A percentile compares a stretch with the other conserved stretches of the same genome.
Conservation (phyloP, 2,113 vertebrate genomes). For the Scatophagus argus region DNA sequence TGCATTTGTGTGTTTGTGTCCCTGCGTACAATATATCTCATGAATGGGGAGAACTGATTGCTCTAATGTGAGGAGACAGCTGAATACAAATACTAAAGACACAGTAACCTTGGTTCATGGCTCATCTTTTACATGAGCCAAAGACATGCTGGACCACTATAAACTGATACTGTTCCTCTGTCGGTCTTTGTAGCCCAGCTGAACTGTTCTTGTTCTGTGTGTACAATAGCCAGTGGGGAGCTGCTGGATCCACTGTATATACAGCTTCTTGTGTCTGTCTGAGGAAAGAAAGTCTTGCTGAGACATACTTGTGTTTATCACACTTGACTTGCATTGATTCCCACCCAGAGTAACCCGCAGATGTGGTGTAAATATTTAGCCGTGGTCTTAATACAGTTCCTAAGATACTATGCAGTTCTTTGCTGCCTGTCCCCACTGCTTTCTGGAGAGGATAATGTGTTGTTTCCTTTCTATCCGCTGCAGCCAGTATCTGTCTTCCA, state of each 20-base stretch:
- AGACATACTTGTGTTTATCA: conserved; percentile 21
- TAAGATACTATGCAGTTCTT: not conserved
- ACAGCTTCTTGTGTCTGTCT: conserved; percentile 20
- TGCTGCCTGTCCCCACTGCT: conserved; percentile 1
- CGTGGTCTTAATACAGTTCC: not conserved
- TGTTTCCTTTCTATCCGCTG: not conserved
- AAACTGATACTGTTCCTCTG: conserved; percentile 19
- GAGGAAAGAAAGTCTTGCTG: not conserved
- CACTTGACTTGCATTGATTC: conserved; percentile 19
- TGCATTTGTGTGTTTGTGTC: not conserved
- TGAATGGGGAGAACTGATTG: conserved; percentile 1
- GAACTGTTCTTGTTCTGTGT: conserved; percentile 8
- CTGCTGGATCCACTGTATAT: conserved; percentile 27
- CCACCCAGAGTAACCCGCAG: conserved; percentile 8
- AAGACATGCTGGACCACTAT: conserved; percentile 1
- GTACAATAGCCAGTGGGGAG: conserved; percentile 8
- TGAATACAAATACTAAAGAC: conserved; percentile 17
- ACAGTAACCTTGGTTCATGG: conserved; percentile 24
- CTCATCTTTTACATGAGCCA: conserved; percentile 4
- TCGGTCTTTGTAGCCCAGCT: conserved; percentile 11
- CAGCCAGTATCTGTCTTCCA: conserved; percentile 1
- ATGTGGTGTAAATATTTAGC: conserved; percentile 38
- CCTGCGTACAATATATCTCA: not conserved
- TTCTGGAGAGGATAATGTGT: not conserved
- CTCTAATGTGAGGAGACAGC: conserved; percentile 16